Percentiles rank a stretch among this genome's conserved stretches.
These are phyloP conservation scores for Stenodera caucasica DNA, from an alignment of 2,888 invertebrate species.

Conservation along the genomic window DNA sequence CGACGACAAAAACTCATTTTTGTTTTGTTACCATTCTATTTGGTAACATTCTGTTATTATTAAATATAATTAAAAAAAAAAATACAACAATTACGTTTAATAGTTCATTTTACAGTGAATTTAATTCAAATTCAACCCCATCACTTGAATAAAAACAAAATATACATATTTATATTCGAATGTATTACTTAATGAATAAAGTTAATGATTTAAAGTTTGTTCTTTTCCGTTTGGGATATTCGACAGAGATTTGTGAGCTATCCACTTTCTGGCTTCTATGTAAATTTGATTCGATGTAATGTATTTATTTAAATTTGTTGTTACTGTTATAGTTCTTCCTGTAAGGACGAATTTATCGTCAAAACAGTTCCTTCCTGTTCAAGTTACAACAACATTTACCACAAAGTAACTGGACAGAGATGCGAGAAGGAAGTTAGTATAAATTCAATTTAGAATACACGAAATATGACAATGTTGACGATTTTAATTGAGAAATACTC, in stretches of 20 bases:
- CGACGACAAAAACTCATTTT: not conserved
- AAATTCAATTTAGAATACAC: not conserved
- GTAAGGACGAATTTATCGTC: not conserved
- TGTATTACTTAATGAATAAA: not conserved
- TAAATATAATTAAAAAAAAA: no score
- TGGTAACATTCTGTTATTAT: not conserved
- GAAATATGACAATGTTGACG: not conserved
- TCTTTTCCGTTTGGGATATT: slow-evolving; percentile 6
- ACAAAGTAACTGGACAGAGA: not conserved
- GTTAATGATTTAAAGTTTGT: slow-evolving; percentile 13
- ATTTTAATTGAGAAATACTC: no score
- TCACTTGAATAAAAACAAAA: not conserved
- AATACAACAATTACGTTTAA: no score
- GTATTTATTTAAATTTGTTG: slow-evolving; percentile 10
- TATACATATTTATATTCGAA: not conserved
- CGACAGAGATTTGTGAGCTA: not conserved
- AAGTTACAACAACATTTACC: not conserved
- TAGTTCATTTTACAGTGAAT: no score
- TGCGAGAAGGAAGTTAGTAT: not conserved
- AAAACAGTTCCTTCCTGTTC: slow-evolving; percentile 1
- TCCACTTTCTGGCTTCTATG: not conserved
- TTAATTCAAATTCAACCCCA: not conserved
- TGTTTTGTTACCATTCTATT: not conserved
- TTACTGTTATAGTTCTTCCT: slow-evolving; percentile 10
- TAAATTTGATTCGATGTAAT: slow-evolving; percentile 6